Evolutionary conservation across 2,797 vertebrate species (phyloP).

Genomic region (Aselliscus stoliczkanus): DNA sequence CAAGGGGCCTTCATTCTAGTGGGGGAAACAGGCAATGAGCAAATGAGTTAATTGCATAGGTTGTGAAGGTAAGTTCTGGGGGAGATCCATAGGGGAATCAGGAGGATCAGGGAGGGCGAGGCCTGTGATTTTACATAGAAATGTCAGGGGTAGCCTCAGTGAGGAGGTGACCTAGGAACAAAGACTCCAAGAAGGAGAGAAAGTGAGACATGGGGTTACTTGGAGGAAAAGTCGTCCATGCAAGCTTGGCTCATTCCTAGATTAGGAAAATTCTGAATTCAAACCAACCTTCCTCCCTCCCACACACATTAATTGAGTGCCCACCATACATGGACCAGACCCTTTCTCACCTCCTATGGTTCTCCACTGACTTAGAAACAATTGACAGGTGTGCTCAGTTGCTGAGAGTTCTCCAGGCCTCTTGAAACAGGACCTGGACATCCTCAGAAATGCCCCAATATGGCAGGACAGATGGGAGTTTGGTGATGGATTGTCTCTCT

Average conservation of each 20-base stretch:
- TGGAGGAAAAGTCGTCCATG: not conserved
- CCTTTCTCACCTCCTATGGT: not conserved
- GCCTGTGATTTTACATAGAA: not conserved
- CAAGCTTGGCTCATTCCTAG: not conserved
- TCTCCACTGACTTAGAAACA: not conserved
- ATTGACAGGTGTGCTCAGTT: not conserved
- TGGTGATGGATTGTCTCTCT: slow-evolving; percentile 40
- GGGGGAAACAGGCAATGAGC: not conserved
- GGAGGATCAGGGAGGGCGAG: not conserved
- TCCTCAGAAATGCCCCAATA: not conserved
- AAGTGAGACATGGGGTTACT: not conserved
- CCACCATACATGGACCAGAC: not conserved
- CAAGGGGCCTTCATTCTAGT: not conserved
- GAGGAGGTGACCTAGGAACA: not conserved
- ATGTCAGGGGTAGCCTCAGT: not conserved
- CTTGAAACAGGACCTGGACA: not conserved
- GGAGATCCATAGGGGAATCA: not conserved
- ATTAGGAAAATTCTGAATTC: not conserved
- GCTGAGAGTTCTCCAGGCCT: not conserved
- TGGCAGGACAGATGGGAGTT: not conserved
- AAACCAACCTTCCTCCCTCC: not conserved
- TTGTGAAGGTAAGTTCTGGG: not conserved
- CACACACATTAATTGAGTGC: too few species aligned
- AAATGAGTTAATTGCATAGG: not conserved
- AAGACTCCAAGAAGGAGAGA: not conserved